Evolutionary conservation across 2,888 invertebrate genomes (phyloP).

Genomic region (Portevinia maculata): DNA sequence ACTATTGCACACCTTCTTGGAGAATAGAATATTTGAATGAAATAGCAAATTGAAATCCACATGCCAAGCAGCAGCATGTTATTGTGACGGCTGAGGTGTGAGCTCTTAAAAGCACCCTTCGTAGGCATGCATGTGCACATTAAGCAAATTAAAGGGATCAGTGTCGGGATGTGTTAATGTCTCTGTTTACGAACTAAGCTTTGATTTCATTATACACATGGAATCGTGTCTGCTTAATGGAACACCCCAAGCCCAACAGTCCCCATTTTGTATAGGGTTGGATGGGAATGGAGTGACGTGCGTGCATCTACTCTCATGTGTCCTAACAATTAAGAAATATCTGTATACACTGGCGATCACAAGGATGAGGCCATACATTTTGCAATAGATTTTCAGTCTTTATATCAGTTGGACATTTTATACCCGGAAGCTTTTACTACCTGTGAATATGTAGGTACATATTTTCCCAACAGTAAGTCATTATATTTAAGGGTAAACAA

Average conservation of each 20-base stretch:
- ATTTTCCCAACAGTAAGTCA: no score
- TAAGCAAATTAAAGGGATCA: conserved; percentile 58
- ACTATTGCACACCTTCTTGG: neutral
- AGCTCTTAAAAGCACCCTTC: conserved; percentile 5
- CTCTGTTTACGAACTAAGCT: conserved; percentile 53
- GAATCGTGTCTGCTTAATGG: conserved; percentile 21
- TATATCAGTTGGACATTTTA: no score
- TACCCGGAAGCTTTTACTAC: no score
- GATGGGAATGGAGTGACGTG: neutral
- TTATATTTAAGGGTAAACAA: no score
- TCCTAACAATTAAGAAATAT: no score
- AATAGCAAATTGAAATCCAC: conserved; percentile 36
- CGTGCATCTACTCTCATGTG: neutral
- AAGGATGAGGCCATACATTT: no score
- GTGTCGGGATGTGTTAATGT: conserved; percentile 42
- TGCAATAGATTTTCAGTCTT: no score
- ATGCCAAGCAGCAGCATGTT: conserved; percentile 24
- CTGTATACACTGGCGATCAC: no score
- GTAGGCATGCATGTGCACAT: conserved; percentile 44
- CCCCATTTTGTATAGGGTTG: neutral
- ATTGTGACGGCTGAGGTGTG: conserved; percentile 10
- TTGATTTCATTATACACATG: conserved; percentile 54
- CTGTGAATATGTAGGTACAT: no score
- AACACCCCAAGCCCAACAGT: conserved; percentile 13
- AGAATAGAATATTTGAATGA: conserved; percentile 19